Base-by-base conservation (phyloP, 2,888 invertebrate genomes). In the Eledone cirrhosa region DNA sequence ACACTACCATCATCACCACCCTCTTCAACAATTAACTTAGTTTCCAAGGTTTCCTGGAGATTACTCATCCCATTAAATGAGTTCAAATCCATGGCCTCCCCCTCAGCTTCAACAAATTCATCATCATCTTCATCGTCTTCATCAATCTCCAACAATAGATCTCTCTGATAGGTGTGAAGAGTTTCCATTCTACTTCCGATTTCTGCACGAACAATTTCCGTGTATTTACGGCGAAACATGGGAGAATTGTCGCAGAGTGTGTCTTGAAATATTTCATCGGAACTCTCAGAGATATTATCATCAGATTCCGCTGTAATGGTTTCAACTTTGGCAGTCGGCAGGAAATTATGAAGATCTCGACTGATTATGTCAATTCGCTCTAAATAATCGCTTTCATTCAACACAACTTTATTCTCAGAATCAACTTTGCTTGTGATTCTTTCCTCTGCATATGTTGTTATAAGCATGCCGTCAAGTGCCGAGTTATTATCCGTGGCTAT, bases 161-260 rank as follows among this genome's bases (percentile, higher is more conserved):
- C 41, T 41, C 41, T 41, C 41, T 72, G 41, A 24, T 72, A 72
- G 22, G 72, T 41, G 2, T 72, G 72, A 33, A 72, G 33, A 0
- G 72, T 72, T 41, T 72, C 72, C 14, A 72, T 24, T 22, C 72
- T 31, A 31, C 31, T 41, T 41, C 72, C 72, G 14, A 72, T 72
- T 19, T 72, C 72, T n/a, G 72, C 72, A 72, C 72, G 72, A 33
- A 72, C 72, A 41, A 72, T n/a, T 72, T 72, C 72, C 41, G 22
- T 72, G 22, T 72, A 72, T n/a, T 41, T 41, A 7, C 72, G 72
- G 22, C 72, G 33, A 27, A n/a, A 29, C 72, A 72, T 41, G 0
- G 72, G 72, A n/a, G 72, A 72, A 14, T 22, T 72, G 41, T 41
- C 41, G 41, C 41, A 41, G 19, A 72, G 72, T n/a, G 72, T 72